Conservation (phyloP, 2,113 vertebrate genomes). For the Pollachius pollachius region DNA sequence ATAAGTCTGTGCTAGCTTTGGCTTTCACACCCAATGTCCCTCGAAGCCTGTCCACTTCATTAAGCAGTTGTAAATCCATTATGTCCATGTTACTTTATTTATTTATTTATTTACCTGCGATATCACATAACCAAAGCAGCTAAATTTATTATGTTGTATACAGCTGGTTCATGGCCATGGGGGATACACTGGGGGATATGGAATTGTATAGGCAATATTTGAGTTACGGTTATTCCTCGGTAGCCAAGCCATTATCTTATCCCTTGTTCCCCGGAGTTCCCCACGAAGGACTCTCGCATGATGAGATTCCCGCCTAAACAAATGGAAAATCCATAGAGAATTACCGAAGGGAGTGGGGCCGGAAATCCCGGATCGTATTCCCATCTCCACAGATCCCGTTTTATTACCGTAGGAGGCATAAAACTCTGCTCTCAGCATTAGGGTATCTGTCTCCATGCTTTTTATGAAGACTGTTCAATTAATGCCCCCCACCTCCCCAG, state of each 20-base stretch:
- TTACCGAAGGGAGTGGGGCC: slow-evolving; percentile 53
- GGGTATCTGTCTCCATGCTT: slow-evolving; percentile 23
- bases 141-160: too few relatives aligned
- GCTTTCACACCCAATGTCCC: too few relatives aligned
- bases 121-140: too few relatives aligned
- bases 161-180: too few relatives aligned
- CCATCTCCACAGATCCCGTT: slow-evolving; percentile 27
- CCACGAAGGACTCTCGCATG: too few relatives aligned
- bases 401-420: slow-evolving; percentile 34
- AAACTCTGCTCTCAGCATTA: slow-evolving; percentile 46
- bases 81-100: too few relatives aligned
- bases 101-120: too few relatives aligned
- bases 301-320: slow-evolving; percentile 31
- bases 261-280: slow-evolving; percentile 4
- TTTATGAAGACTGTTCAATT: slow-evolving; percentile 43
- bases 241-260: slow-evolving; percentile 18
- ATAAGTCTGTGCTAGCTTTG: too few relatives aligned
- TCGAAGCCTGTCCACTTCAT: too few relatives aligned
- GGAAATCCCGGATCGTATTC: background rate
- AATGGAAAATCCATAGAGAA: slow-evolving; percentile 66
- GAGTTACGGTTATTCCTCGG: slow-evolving; percentile 30
- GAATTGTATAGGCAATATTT: background rate
- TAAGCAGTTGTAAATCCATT: too few relatives aligned
- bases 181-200: slow-evolving; percentile 3
- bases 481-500: slow-evolving; percentile 41